phyloP scores from a whole-genome alignment of 30 jellyfish, hydroid and myxozoan species.

The Pelagia noctiluca region DNA sequence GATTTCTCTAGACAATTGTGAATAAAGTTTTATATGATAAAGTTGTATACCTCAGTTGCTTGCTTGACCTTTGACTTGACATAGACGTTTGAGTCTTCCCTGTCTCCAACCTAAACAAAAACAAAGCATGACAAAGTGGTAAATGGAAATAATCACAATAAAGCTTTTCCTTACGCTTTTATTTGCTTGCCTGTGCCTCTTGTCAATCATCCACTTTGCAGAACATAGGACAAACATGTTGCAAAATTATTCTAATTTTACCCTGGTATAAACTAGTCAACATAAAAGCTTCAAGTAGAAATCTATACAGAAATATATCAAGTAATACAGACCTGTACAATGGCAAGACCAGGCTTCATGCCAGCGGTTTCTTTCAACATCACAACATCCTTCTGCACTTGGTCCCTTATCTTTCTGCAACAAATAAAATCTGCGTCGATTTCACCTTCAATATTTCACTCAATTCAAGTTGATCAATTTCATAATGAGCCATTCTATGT shows the following conservation, averaged over 20 bases:
- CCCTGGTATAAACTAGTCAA: not conserved
- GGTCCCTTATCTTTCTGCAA: slow-evolving; percentile 66
- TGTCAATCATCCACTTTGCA: not conserved
- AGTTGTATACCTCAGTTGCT: slow-evolving; percentile 84
- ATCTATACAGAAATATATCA: not conserved
- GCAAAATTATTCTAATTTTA: not conserved
- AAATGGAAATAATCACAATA: slow-evolving; percentile 2
- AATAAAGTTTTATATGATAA: too few relatives aligned
- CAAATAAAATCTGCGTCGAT: not conserved
- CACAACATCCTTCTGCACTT: slow-evolving; percentile 55
- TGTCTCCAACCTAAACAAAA: slow-evolving; percentile 88
- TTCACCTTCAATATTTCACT: too few relatives aligned
- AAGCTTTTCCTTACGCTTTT: not conserved
- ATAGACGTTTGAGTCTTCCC: slow-evolving; percentile 98
- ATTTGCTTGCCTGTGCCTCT: not conserved
- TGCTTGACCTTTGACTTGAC: slow-evolving; percentile 93
- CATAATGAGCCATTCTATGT: not conserved
- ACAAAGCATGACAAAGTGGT: not conserved
- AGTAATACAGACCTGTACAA: slow-evolving; percentile 73
- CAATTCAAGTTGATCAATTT: too few relatives aligned
- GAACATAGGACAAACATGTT: not conserved
- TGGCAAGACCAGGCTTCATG: slow-evolving; percentile 95
- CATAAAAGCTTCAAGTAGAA: not conserved
- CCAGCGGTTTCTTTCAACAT: slow-evolving; percentile 72
- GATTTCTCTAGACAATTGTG: too few relatives aligned